These are phyloP conservation scores for Percopsis transmontana DNA, from an alignment of 2,113 vertebrate genomes.

Conservation along the genomic window DNA sequence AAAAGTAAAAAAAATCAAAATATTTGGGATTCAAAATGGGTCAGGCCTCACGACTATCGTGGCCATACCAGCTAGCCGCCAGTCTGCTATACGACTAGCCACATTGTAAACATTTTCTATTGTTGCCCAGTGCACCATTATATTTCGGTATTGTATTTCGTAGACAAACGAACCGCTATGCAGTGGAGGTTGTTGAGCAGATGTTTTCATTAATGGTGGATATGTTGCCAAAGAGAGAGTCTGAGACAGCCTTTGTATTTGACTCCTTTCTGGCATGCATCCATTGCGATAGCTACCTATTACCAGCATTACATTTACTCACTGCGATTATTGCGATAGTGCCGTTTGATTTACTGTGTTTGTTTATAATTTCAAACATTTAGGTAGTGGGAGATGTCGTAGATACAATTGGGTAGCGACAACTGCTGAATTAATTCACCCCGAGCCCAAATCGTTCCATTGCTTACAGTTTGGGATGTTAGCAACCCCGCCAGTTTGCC, in stretches of 20 bases:
- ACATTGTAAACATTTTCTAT: constrained; percentile 70
- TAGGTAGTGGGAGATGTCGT: neutral
- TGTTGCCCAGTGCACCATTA: constrained; percentile 12
- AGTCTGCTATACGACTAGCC: constrained; percentile 69
- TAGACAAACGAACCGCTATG: neutral
- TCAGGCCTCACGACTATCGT: constrained; percentile 77
- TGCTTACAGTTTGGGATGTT: too few species aligned
- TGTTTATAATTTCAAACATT: neutral
- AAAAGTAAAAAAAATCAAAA: constrained; percentile 61
- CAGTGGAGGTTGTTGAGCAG: neutral
- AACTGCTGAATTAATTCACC: too few species aligned
- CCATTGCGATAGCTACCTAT: constrained; percentile 49
- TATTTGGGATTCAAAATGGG: constrained; percentile 75
- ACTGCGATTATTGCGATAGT: constrained; percentile 32
- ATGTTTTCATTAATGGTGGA: constrained; percentile 36
- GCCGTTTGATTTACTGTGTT: neutral
- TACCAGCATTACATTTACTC: constrained; percentile 44
- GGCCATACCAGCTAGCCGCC: constrained; percentile 72
- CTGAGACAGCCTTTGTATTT: constrained; percentile 71
- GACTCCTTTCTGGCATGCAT: constrained; percentile 71
- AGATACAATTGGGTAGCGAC: too few species aligned
- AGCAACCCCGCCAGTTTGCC: too few species aligned
- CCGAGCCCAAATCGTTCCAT: too few species aligned
- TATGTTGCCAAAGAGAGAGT: constrained; percentile 27
- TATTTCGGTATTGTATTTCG: neutral